Evolutionary conservation across 2,113 vertebrate genomes (phyloP).

Genomic region (Probosciger aterrimus): DNA sequence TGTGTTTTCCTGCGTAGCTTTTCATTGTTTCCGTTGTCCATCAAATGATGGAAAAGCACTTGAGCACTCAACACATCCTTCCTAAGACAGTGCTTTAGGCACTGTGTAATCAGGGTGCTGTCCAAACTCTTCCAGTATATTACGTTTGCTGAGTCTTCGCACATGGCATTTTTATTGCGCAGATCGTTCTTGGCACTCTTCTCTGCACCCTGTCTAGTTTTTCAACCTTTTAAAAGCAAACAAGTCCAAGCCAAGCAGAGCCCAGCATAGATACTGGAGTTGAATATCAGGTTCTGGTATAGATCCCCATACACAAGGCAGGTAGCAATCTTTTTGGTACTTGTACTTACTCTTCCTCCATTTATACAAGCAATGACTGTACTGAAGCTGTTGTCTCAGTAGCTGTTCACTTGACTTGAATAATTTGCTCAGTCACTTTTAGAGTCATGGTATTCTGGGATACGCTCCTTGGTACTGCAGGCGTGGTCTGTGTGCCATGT

Average conservation of each 20-base stretch:
- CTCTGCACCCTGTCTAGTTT: neutral
- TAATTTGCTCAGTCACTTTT: neutral
- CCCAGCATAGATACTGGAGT: neutral
- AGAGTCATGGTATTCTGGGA: neutral
- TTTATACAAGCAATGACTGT: neutral
- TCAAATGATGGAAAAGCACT: neutral
- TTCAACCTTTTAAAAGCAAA: neutral
- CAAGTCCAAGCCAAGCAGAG: neutral
- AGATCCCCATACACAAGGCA: neutral
- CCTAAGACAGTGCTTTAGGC: neutral
- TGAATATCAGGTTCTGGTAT: rapidly evolving
- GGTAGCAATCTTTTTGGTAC: rapidly evolving
- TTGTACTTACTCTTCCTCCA: neutral
- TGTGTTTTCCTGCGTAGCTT: neutral
- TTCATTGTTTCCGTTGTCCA: neutral
- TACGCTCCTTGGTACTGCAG: neutral
- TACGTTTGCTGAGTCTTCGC: neutral
- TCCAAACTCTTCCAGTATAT: neutral
- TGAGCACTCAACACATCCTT: neutral
- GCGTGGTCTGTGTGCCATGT: neutral
- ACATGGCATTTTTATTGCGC: neutral
- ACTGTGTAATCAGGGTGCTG: neutral
- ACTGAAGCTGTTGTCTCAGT: neutral
- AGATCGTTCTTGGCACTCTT: neutral
- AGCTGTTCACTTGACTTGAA: neutral